These are phyloP conservation scores for Acanthochromis polyacanthus DNA, from an alignment of 2,113 vertebrate species.

Conservation along the genomic window DNA sequence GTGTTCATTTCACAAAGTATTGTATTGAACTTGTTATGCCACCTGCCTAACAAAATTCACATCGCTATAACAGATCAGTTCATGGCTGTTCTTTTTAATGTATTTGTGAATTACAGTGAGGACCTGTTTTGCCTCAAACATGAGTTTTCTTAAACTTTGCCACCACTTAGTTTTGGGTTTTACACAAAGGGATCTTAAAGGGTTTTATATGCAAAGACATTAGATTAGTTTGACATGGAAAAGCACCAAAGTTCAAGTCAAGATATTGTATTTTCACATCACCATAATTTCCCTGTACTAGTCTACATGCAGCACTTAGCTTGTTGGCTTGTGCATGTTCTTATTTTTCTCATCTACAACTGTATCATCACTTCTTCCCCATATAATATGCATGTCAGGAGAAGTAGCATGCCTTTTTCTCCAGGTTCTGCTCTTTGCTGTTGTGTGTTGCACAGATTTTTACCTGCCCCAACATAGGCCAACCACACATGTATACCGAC, in stretches of 20 bases:
- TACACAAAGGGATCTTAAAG: slow-evolving; percentile 35
- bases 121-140: background rate
- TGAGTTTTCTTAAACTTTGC: background rate
- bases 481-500: slow-evolving; percentile 30
- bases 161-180: background rate
- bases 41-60: background rate
- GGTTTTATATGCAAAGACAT: slow-evolving; percentile 36
- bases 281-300: background rate
- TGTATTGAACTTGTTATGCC: background rate
- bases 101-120: background rate
- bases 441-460: slow-evolving; percentile 32
- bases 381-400: slow-evolving; percentile 35
- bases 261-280: background rate
- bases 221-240: slow-evolving; percentile 12
- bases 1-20: background rate
- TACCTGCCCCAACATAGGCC: slow-evolving; percentile 7
- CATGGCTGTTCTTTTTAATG: background rate
- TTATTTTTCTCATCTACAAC: background rate
- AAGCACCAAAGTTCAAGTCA: slow-evolving; percentile 2
- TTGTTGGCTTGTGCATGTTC: slow-evolving; percentile 52
- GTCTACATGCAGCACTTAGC: slow-evolving; percentile 13
- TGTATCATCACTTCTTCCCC: slow-evolving; percentile 6
- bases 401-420: slow-evolving; percentile 64
- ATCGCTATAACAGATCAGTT: background rate
- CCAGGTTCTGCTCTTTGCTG: slow-evolving; percentile 30